Conservation (phyloP, 1,140 invertebrate species). For the Drosophila tsacasi region DNA sequence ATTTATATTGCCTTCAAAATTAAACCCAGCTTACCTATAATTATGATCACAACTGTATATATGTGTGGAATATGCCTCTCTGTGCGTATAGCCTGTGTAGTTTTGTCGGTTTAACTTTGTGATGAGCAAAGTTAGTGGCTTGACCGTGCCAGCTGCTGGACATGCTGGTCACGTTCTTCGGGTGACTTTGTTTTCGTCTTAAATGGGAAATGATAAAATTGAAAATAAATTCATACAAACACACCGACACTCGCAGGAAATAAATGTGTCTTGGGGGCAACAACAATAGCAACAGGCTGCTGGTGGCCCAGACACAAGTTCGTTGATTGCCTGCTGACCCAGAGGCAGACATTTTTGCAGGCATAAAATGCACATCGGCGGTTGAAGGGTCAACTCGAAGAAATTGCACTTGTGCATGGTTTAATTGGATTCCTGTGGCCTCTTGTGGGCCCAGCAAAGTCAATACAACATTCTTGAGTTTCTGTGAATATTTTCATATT, state of each 20-base stretch:
- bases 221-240: constrained; percentile 73
- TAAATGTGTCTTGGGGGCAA: constrained; percentile 30
- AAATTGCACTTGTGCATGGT: constrained; percentile 26
- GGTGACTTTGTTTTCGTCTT: constrained; percentile 83
- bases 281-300: constrained; percentile 30
- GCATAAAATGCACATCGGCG: constrained; percentile 31
- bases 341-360: constrained; percentile 19
- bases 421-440: constrained; percentile 38
- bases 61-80: not conserved
- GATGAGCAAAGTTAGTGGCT: constrained; percentile 77
- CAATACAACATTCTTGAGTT: not conserved
- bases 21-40: not conserved
- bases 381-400: constrained; percentile 12
- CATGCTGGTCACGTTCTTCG: constrained; percentile 74
- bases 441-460: not conserved
- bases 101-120: constrained; percentile 65
- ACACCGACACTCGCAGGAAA: constrained; percentile 28
- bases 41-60: not conserved
- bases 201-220: constrained; percentile 83
- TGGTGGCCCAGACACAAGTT: constrained; percentile 56
- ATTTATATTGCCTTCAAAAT: too few species aligned
- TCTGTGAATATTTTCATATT: not conserved
- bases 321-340: constrained; percentile 44
- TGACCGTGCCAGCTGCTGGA: constrained; percentile 64
- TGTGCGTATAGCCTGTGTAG: constrained; percentile 30